Base-by-base conservation (phyloP, 2,113 vertebrate species). In the Oxyura jamaicensis region DNA sequence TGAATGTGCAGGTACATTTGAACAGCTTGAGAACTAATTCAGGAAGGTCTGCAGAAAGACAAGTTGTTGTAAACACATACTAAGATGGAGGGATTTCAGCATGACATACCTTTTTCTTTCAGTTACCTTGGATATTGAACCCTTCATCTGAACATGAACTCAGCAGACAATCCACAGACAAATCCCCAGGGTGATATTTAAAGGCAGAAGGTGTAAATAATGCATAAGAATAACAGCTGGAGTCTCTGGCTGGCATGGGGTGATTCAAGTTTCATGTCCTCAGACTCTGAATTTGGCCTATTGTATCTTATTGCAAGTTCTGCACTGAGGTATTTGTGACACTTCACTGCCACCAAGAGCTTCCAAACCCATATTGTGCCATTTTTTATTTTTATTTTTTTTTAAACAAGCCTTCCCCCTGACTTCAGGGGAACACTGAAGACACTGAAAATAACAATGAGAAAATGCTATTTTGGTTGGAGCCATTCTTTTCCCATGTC, bases 341-440 rank as follows among this genome's bases (percentile, higher is more conserved):
- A 84, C 96, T 93, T 96, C 93, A 96, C 96, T 97, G 96, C 96
- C 95, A 96, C 96, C 96, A 96, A 93, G 95, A 97, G 96, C 86
- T 86, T 91, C 88, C 60, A 84, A 81, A 79, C 66, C 44, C 65
- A 65, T 65, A 95, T 12, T 96, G 92, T 93, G 56, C 42, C 13
- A 28, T 48, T 91, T 55, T 60, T 83, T 87, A 41, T 87, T 44
- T 29, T 65, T 65, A 56, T 67, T 87, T 44, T 29, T 65, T 65
- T 60, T 67, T 11, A 74, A 88, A 74, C 16, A 35, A 29, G 29
- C 5, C 29, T 91, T 76, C 71, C 33, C 28, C 58, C 33, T 66
- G 25, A 5, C n/a, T 91, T 83, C 15, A 67, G 4, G 26, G 6
- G 6, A 63, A 41, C 41, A 41, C 12, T 13, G 11, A 80, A 72